Base-by-base conservation (phyloP, 2,797 vertebrate genomes). In the Sarcophilus harrisii region DNA sequence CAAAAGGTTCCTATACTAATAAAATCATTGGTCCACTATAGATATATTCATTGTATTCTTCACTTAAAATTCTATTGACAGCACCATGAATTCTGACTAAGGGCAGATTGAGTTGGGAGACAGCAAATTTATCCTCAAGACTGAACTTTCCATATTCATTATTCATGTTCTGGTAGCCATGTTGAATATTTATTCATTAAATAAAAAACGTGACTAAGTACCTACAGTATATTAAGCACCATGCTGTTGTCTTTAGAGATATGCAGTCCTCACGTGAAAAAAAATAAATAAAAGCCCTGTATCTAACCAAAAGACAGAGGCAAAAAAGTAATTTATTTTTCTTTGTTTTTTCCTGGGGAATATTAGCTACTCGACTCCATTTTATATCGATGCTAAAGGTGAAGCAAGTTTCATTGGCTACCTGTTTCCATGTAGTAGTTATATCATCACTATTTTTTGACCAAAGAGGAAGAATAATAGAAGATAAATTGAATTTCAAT, bases 321-420 rank as follows among this genome's bases (percentile, higher is more conserved):
- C 30, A 94, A 94, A 90, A 91, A 55, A 5, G 16, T 32, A 57
- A 29, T 54, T 3, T 81, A 30, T 59, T 96, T 92, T 4, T 93
- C 89, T 18, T 52, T 49, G 28, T 6, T 92, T 38, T 52, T 57
- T 90, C 11, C 5, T 45, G 30, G 6, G 89, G 10, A 92, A 92
- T 73, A 49, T 3, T 94, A 90, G 10, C 55, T 93, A 87, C 60
- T 52, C 62, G 2, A 12, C 10, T 60, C 8, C 57, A 9, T 91
- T 94, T 90, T 93, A n/a, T 49, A 58, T 66, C 90, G 90, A 91
- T 90, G 2, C 21, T 54, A 92, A 58, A 92, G 58, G 16, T 91
- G 91, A 91, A 90, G 11, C 52, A 60, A 91, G 59, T 58, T 58
- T 95, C 92, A 90, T 29, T 58, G 32, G 10, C 24, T 52, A 58